phyloP scores from a whole-genome alignment of 2,888 invertebrate species.

The Steinernema carpocapsae region DNA sequence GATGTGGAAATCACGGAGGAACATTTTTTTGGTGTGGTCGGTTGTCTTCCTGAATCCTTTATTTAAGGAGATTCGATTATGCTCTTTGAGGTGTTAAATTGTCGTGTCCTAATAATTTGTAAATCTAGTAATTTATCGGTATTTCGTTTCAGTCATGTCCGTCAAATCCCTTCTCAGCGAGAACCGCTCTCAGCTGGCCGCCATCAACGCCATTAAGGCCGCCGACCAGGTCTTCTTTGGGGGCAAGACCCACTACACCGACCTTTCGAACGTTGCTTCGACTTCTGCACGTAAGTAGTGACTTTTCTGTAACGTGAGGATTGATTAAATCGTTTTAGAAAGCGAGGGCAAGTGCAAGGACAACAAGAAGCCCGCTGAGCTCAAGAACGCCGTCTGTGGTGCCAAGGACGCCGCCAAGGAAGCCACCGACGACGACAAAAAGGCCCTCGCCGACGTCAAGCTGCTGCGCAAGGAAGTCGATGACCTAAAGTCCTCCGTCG shows the following conservation, averaged over 20 bases:
- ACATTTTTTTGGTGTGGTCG: too few species aligned
- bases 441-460: slow-evolving; percentile 42
- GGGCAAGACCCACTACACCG: slow-evolving; percentile 53
- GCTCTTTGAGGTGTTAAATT: too few species aligned
- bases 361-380: neutral
- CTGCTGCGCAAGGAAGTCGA: slow-evolving; percentile 48
- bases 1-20: too few species aligned
- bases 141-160: slow-evolving; percentile 46
- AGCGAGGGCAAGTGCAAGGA: neutral
- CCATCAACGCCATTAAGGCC: slow-evolving; percentile 47
- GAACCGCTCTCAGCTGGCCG: slow-evolving; percentile 47
- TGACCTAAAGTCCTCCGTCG: slow-evolving; percentile 48
- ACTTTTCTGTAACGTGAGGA: neutral
- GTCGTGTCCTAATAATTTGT: too few species aligned
- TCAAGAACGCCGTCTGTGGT: slow-evolving; percentile 1
- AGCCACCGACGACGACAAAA: slow-evolving; percentile 38
- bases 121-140: too few species aligned
- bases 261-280: slow-evolving; percentile 38
- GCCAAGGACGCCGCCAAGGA: slow-evolving; percentile 46
- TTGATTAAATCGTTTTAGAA: neutral
- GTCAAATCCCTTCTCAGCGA: slow-evolving; percentile 55
- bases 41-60: too few species aligned
- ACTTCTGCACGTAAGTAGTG: slow-evolving; percentile 31
- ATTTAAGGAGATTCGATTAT: too few species aligned
- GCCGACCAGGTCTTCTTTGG: slow-evolving; percentile 55